A percentile compares a stretch with the other conserved stretches of the same genome.
Evolutionary conservation across 2,888 invertebrate genomes (phyloP).

Genomic region (Cristatella mucedo): DNA sequence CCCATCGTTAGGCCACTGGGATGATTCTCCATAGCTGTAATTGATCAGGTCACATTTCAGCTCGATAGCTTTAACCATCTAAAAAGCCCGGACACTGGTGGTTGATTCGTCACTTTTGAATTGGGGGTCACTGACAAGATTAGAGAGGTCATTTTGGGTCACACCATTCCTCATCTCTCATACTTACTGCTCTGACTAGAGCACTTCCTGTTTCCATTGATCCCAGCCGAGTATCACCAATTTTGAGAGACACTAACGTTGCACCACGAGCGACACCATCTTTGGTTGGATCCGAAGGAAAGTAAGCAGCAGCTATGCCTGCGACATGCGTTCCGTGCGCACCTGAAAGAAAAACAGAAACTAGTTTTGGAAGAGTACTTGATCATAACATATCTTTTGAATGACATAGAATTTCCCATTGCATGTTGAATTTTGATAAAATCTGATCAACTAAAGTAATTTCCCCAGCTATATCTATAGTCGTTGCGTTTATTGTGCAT

Average conservation of each 20-base stretch:
- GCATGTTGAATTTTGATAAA: too few relatives aligned
- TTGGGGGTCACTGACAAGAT: slow-evolving; percentile 32
- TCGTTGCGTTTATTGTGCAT: too few relatives aligned
- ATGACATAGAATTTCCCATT: too few relatives aligned
- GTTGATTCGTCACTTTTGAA: slow-evolving; percentile 15
- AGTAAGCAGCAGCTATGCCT: slow-evolving; percentile 79
- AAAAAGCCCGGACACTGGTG: slow-evolving; percentile 13
- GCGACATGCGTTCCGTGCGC: slow-evolving; percentile 96
- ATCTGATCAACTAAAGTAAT: too few relatives aligned
- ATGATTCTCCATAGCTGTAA: slow-evolving; percentile 93
- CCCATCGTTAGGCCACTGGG: slow-evolving; percentile 79
- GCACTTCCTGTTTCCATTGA: slow-evolving; percentile 95
- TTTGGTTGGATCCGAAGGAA: slow-evolving; percentile 64
- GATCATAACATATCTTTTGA: too few relatives aligned
- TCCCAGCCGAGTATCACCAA: slow-evolving; percentile 74
- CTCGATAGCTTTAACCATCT: slow-evolving; percentile 42
- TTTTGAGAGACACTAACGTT: slow-evolving; percentile 73
- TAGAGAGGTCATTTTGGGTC: not conserved
- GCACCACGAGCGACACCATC: slow-evolving; percentile 95
- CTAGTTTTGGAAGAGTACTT: too few relatives aligned
- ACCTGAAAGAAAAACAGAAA: slow-evolving; percentile 45
- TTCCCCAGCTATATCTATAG: too few relatives aligned
- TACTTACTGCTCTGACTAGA: slow-evolving; percentile 69
- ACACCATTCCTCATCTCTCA: not conserved
- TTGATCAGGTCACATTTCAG: slow-evolving; percentile 65